phyloP scores from a whole-genome alignment of 2,113 vertebrate genomes.

The Apteryx owenii region DNA sequence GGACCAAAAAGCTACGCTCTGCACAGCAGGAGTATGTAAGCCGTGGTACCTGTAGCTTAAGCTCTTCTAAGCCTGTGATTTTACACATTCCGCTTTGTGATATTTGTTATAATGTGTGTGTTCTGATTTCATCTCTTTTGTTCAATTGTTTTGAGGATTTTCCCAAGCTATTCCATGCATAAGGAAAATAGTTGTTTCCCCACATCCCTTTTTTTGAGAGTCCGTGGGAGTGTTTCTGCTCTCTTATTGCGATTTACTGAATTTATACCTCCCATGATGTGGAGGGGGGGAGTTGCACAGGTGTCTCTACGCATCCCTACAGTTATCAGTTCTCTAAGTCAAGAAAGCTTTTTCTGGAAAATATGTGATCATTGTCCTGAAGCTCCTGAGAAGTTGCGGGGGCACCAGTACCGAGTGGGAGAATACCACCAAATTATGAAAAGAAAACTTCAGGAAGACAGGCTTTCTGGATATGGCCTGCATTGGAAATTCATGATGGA shows the following conservation, averaged over 20 bases:
- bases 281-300: neutral
- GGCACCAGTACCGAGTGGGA: neutral
- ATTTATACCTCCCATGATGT: neutral
- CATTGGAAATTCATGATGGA: neutral
- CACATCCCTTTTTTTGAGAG: neutral
- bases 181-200: neutral
- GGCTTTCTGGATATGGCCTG: neutral
- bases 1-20: neutral
- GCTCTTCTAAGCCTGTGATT: neutral
- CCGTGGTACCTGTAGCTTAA: neutral
- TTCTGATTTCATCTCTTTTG: neutral
- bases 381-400: no score
- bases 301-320: neutral
- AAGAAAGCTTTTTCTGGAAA: neutral
- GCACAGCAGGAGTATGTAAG: neutral
- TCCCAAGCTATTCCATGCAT: neutral
- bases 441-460: neutral
- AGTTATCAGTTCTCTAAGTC: neutral
- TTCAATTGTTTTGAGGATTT: neutral
- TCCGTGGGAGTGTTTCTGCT: neutral
- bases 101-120: accelerated
- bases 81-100: accelerated
- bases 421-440: no score
- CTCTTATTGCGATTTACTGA: neutral
- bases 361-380: neutral